Evolutionary conservation across 2,113 vertebrate species (phyloP).

Genomic region (Eulemur rufifrons): DNA sequence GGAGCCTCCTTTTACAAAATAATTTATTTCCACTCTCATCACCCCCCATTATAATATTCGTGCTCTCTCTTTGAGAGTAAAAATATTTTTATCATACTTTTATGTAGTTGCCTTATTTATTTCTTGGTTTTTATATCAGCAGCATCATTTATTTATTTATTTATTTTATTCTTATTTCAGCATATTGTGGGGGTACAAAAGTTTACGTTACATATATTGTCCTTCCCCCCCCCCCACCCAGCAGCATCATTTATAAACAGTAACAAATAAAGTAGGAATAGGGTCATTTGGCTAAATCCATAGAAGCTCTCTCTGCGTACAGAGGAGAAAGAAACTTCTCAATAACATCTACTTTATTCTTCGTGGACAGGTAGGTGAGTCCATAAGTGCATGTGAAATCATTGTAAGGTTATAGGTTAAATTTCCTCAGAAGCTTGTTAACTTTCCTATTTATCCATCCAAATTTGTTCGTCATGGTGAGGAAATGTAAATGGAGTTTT

Average conservation of each 20-base stretch:
- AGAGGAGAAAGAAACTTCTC: not conserved
- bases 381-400: not conserved
- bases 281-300: not conserved
- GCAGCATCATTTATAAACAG: not conserved
- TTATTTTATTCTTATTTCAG: too few species aligned
- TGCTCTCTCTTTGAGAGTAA: constrained; percentile 1
- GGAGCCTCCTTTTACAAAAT: not conserved
- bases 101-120: not conserved
- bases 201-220: too few species aligned
- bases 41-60: not conserved
- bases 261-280: not conserved
- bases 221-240: not conserved
- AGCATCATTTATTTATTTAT: constrained; percentile 28
- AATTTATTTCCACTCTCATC: not conserved
- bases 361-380: not conserved
- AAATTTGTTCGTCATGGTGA: not conserved
- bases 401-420: not conserved
- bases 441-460: not conserved
- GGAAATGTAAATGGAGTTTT: not conserved
- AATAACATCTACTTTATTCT: not conserved
- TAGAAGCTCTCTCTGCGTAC: not conserved
- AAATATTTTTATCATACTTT: not conserved
- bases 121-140: not conserved
- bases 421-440: not conserved
- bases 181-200: too few species aligned